Conservation (phyloP, 2,888 invertebrate species). For the Eremobia ochroleuca region DNA sequence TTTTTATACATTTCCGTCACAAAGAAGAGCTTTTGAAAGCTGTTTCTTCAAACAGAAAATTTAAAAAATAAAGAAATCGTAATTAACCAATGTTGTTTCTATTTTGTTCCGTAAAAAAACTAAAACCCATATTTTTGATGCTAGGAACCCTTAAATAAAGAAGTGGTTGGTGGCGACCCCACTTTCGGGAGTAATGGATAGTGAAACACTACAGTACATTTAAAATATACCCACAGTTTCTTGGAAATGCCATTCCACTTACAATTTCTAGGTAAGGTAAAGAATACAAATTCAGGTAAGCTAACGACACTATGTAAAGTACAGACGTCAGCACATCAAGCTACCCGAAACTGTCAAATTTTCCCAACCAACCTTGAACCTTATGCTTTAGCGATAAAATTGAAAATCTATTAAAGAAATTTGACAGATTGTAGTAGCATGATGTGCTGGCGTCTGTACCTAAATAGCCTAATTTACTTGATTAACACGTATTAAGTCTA, state of each 20-base stretch:
- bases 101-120: not conserved
- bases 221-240: not conserved
- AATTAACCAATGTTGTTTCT: not conserved
- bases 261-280: not conserved
- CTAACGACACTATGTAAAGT: no score
- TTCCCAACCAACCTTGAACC: no score
- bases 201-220: not conserved
- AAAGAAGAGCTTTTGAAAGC: no score
- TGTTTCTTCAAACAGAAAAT: no score
- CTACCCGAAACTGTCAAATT: no score
- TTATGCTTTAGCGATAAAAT: no score
- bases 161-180: not conserved
- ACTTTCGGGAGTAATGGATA: not conserved
- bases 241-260: not conserved
- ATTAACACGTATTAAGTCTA: not conserved
- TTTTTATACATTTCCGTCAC: not conserved
- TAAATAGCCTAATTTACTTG: not conserved
- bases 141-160: not conserved
- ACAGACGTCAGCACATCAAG: no score
- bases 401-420: no score
- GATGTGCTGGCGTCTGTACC: no score
- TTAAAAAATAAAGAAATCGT: no score
- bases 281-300: not conserved
- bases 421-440: no score
- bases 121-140: not conserved